Evolutionary conservation across 1,140 invertebrate species (phyloP).

Genomic region (Anoplolepis gracilipes): DNA sequence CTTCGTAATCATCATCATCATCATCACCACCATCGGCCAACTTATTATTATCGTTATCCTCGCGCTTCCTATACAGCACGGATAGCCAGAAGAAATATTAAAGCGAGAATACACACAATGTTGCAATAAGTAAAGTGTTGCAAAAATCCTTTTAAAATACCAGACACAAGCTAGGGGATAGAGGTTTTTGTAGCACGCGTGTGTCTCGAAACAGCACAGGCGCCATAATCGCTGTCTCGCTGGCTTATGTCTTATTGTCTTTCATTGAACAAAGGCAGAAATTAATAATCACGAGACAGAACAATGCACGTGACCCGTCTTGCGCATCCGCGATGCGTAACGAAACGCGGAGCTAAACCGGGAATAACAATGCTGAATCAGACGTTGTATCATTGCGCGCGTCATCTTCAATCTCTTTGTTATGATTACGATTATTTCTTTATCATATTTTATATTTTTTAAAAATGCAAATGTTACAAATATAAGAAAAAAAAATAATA

Average conservation of each 20-base stretch:
- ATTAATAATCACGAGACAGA: constrained; percentile 55
- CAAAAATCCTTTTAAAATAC: constrained; percentile 21
- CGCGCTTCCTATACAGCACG: constrained; percentile 7
- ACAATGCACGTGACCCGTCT: constrained; percentile 62
- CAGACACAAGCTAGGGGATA: neutral
- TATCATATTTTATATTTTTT: neutral
- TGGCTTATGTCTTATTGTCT: constrained; percentile 48
- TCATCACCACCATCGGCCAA: constrained; percentile 24
- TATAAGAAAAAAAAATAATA: neutral
- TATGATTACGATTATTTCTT: neutral
- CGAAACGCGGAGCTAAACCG: constrained; percentile 44
- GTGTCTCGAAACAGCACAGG: constrained; percentile 8
- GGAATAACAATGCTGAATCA: constrained; percentile 65
- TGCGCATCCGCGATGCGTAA: constrained; percentile 55
- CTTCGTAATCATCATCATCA: constrained; percentile 50
- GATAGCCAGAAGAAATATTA: constrained; percentile 24
- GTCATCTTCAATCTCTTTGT: constrained; percentile 12
- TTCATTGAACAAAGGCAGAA: constrained; percentile 62
- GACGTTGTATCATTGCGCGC: constrained; percentile 20
- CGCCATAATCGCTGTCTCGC: constrained; percentile 50
- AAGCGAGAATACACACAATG: constrained; percentile 39
- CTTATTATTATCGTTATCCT: constrained; percentile 57
- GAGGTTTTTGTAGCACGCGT: constrained; percentile 40
- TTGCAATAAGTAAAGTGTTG: neutral
- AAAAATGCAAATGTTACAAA: neutral